Evolutionary conservation across 2,113 vertebrate genomes (phyloP).

Genomic region (Leiothrix lutea): DNA sequence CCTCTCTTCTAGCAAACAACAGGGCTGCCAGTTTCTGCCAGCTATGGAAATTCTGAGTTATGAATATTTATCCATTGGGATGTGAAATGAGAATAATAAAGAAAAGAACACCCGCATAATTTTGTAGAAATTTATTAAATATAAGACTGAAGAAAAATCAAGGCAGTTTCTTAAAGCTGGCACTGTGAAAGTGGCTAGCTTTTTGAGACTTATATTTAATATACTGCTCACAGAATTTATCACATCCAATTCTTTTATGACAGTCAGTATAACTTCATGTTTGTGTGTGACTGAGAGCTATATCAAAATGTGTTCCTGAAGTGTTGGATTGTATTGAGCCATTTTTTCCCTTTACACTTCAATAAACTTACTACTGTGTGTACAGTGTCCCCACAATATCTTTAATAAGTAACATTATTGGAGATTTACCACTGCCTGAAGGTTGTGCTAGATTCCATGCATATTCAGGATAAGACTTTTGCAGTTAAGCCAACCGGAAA

Average conservation of each 20-base stretch:
- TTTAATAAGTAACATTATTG: slow-evolving; percentile 1
- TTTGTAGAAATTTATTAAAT: slow-evolving; percentile 31
- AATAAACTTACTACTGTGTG: slow-evolving; percentile 1
- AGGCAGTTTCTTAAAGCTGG: background rate
- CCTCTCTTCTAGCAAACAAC: background rate
- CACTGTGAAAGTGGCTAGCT: background rate
- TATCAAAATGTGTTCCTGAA: slow-evolving; percentile 28
- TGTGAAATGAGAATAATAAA: background rate
- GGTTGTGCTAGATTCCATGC: background rate
- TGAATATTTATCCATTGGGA: background rate
- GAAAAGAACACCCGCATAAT: background rate
- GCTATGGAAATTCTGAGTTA: background rate
- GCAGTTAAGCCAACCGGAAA: background rate
- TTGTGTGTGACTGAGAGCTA: slow-evolving; percentile 43
- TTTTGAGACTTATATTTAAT: slow-evolving; percentile 33
- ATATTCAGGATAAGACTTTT: slow-evolving; percentile 1
- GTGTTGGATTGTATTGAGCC: slow-evolving; percentile 17
- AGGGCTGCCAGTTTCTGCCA: background rate
- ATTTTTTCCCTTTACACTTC: slow-evolving; percentile 40
- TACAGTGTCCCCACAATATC: background rate
- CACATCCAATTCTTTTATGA: slow-evolving; percentile 59
- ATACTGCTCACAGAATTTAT: slow-evolving; percentile 34
- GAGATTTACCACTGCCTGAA: slow-evolving; percentile 15
- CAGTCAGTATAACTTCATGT: slow-evolving; percentile 53
- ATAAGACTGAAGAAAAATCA: slow-evolving; percentile 20